Percentiles rank a stretch among this genome's conserved stretches.
phyloP scores from a whole-genome alignment of 2,888 invertebrate species.

The Stramonita haemastoma region DNA sequence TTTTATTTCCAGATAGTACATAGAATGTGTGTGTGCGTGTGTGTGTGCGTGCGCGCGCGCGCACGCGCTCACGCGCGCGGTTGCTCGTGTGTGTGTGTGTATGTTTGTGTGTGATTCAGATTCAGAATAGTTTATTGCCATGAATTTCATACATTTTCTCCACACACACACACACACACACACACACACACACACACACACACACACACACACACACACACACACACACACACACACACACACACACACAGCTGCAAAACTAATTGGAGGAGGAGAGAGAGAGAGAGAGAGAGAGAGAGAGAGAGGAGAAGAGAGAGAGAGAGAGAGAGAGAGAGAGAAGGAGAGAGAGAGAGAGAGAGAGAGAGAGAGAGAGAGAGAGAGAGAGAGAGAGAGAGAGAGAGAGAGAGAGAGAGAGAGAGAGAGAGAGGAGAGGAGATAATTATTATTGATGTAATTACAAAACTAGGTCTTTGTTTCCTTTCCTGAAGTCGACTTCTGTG shows the following conservation, averaged over 20 bases:
- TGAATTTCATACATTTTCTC: background rate
- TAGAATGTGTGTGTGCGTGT: background rate
- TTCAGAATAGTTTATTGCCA: background rate
- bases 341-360: slow-evolving; percentile 27
- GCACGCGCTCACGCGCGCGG: background rate
- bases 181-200: background rate
- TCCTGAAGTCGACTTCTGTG: too few species aligned
- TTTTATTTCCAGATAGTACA: too few species aligned
- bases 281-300: background rate
- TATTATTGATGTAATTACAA: too few species aligned
- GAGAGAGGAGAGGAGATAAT: background rate
- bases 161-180: background rate
- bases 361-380: slow-evolving; percentile 16
- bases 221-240: slow-evolving; percentile 1
- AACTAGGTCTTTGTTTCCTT: too few species aligned
- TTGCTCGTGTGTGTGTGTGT: background rate
- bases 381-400: background rate
- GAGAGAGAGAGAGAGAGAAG: slow-evolving; percentile 12
- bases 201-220: background rate
- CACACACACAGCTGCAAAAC: background rate
- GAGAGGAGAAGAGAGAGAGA: background rate
- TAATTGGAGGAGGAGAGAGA: background rate
- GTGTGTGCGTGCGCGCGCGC: background rate
- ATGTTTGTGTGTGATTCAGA: background rate
- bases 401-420: too few species aligned